Base-by-base conservation (phyloP, 2,797 vertebrate species). In the Pogoniulus pusillus region DNA sequence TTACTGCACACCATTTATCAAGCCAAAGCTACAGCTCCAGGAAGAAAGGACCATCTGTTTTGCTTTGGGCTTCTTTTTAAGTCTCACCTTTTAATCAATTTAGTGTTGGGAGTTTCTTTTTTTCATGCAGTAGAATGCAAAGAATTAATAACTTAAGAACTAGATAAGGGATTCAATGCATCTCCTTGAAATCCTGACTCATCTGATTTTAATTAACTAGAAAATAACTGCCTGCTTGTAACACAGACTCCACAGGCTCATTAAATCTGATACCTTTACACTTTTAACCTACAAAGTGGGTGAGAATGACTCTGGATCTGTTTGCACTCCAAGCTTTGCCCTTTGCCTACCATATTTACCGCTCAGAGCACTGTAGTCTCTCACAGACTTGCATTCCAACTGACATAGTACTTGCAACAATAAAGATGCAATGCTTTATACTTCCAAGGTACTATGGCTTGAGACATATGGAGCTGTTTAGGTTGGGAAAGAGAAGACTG, bases 1-100 rank as follows among this genome's bases (percentile, higher is more conserved):
- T 91, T 69, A 79, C 74, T 88, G 91, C 74, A 43, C 49, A 84
- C 69, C 34, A 95, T 93, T 86, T 84, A 92, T 93, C 91, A 94
- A 88, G 85, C 54, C 77, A 84, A 86, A 93, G 80, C 83, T 73
- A 73, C 3, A 3, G 59, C 89, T 92, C 85, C 93, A 91, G 85
- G 92, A 95, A 94, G 85, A 92, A 93, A 47, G 43, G 57, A 92
- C 68, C 82, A 92, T 93, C 73, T 92, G 93, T 90, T 94, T 94
- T 94, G 4, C 70, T 91, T 71, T 30, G 54, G 51, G 64, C 29
- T 90, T 79, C 60, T 51, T 86, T 69, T 72, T 84, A 76, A 86
- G 62, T 37, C 29, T 94, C 68, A 45, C 74, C 65, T 89, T 94
- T 94, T 92, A 77, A 89, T 86, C 74, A 84, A 35, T 81, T 89